A percentile compares a stretch with the other conserved stretches of the same genome.
These are phyloP conservation scores for Melinaea marsaeus DNA, from an alignment of 2,888 invertebrate species.

Conservation along the genomic window DNA sequence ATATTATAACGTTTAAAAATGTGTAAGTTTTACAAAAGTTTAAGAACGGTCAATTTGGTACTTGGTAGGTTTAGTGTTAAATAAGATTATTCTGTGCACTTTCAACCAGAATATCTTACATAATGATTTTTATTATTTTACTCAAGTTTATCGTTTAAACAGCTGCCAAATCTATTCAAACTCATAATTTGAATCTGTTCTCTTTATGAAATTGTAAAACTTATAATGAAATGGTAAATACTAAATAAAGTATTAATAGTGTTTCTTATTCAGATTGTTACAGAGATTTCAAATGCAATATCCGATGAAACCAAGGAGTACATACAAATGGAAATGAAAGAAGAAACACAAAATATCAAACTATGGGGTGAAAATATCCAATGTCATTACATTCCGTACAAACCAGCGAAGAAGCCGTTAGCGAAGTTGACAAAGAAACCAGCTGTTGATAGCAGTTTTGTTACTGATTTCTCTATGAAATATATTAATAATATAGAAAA, in stretches of 20 bases:
- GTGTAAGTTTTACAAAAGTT: too few relatives aligned
- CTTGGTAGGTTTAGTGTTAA: too few relatives aligned
- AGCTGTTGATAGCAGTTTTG: constrained; percentile 56
- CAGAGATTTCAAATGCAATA: constrained; percentile 62
- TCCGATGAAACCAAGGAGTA: constrained; percentile 69
- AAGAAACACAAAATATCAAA: constrained; percentile 54
- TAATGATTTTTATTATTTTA: too few relatives aligned
- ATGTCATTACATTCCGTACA: constrained; percentile 63
- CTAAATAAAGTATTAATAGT: constrained; percentile 4
- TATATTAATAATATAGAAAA: constrained; percentile 44
- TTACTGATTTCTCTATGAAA: constrained; percentile 73
- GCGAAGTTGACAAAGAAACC: constrained; percentile 60
- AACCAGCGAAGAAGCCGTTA: constrained; percentile 56
- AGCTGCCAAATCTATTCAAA: too few relatives aligned
- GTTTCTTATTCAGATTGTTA: constrained; percentile 57
- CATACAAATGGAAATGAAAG: constrained; percentile 56
- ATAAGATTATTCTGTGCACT: too few relatives aligned
- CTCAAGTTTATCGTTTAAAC: too few relatives aligned
- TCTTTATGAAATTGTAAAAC: too few relatives aligned
- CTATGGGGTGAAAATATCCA: constrained; percentile 70
- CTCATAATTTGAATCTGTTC: too few relatives aligned
- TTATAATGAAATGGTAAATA: background rate
- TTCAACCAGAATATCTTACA: too few relatives aligned
- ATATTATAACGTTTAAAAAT: too few relatives aligned
- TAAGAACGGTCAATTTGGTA: too few relatives aligned